Evolutionary conservation across 2,888 invertebrate species (phyloP), one percentile per base, ranked within the genome.

Genomic region (Drosophila borborema): DNA sequence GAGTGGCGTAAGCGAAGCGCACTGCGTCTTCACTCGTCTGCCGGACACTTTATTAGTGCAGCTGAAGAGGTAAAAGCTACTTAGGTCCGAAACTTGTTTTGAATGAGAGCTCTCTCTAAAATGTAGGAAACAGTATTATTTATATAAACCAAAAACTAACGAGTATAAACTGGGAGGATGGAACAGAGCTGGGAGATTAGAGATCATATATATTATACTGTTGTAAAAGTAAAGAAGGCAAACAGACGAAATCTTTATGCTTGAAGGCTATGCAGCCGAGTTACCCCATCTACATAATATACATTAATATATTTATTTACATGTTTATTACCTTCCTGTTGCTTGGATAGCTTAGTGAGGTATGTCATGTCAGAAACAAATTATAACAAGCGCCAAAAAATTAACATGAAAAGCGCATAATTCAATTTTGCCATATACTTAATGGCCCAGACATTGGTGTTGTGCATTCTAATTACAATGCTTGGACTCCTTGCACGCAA

Each of bases 391-490:
- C 81, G 76, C 66, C 59, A 55, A 76, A 45, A 82, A 74, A 86
- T 88, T 85, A 86, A 60, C 80, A 82, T 76, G 45, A 82, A 72
- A 77, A 69, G 71, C 67, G 48, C 74, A 80, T 64, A 81, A 74
- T 74, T 71, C 68, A 64, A 61, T 70, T 74, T 53, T 54, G 59
- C 55, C 70, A 64, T 72, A 81, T 81, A 81, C 41, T 77, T 81
- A 77, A 80, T 74, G 41, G 74, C 64, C 51, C 61, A 53, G 48
- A 7, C 45, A 62, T 66, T 73, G 73, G 64, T 77, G 78, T 72
- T 73, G 73, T 58, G 66, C 70, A 71, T 85, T 87, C 86, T 86
- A 90, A 90, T 86, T 87, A 83, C 61, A 77, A 86, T 77, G 76
- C 54, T 68, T 68, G 60, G 62, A 16, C 7, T 60, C 58, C 56